Evolutionary conservation across 2,797 vertebrate species (phyloP).

Genomic region (Smutsia temminckii): DNA sequence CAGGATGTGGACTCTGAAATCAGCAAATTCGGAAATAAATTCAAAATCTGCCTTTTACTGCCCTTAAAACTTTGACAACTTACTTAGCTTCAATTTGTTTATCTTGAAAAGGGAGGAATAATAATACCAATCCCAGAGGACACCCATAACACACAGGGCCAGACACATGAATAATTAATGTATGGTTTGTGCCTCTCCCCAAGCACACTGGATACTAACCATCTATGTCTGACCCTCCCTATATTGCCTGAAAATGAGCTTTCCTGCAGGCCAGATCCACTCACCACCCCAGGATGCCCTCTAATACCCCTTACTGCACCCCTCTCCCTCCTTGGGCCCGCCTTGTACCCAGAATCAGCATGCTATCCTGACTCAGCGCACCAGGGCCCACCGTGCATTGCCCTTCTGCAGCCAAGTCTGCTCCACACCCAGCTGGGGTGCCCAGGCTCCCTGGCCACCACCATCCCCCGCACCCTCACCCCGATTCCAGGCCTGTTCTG

Average conservation of each 20-base stretch:
- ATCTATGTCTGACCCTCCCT: not conserved
- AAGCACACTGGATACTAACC: not conserved
- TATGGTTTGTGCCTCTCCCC: not conserved
- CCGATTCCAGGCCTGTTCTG: not conserved
- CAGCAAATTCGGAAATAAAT: not conserved
- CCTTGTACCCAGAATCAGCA: not conserved
- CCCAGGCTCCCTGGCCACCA: not conserved
- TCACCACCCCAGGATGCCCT: not conserved
- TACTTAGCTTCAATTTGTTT: not conserved
- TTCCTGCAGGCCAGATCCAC: not conserved
- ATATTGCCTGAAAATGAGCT: not conserved
- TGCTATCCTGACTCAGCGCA: not conserved
- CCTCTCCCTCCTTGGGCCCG: not conserved
- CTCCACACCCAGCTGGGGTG: fast-evolving
- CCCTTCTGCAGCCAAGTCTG: not conserved
- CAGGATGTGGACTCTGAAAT: not conserved
- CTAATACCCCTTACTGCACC: fast-evolving
- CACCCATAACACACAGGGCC: not conserved
- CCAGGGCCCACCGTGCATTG: not conserved
- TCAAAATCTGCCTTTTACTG: not conserved
- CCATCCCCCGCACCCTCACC: not conserved
- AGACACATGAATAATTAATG: too few relatives aligned
- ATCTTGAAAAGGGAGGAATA: not conserved
- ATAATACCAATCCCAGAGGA: not conserved
- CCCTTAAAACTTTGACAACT: not conserved